Base-by-base conservation (phyloP, 1,140 invertebrate genomes). In the Magallana gigas region DNA sequence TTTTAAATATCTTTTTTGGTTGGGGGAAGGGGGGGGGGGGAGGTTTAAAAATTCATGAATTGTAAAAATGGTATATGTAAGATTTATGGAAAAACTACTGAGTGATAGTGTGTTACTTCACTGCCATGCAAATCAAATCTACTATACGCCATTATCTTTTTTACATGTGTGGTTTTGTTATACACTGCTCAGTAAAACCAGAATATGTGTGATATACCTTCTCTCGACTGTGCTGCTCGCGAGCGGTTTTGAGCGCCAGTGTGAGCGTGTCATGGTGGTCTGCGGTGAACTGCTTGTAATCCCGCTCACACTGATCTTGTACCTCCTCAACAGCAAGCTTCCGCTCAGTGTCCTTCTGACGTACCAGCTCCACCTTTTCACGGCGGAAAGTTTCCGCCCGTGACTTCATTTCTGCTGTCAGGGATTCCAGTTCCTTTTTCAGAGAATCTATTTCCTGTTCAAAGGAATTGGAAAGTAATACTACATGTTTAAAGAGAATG, bases 191-290 rank as follows among this genome's bases (percentile, higher is more conserved):
- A 48, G 36, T 48, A 48, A 48, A 48, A 48, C 14, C 23, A 18
- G 58, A n/a, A 9, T n/a, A 23, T 84, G 48, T 57, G 58, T 2
- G 16, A 23, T 56, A 64, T 64, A 91, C 91, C 87, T 88, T 86
- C 87, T 91, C 90, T 59, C 80, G 84, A 0, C 84, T 82, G 71
- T 88, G 88, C 57, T 90, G 86, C 23, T 91, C 86, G 12, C 90
- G 81, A 4, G 91, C 90, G 1, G 89, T 57, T 85, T 89, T 88
- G 60, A 91, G 87, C 2, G 91, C 90, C 16, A 86, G 82, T 23
- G 87, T 89, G 29, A 90, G 64, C 1, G 88, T 90, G 16, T 86
- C 87, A n/a, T 90, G 87, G 83, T 90, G 88, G 29, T 91, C 90
- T 8, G 85, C 60, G 9, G 90, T 84, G 23, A 91, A 87, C n/a